Evolutionary conservation across 2,113 vertebrate species (phyloP).

Genomic region (Passer domesticus): DNA sequence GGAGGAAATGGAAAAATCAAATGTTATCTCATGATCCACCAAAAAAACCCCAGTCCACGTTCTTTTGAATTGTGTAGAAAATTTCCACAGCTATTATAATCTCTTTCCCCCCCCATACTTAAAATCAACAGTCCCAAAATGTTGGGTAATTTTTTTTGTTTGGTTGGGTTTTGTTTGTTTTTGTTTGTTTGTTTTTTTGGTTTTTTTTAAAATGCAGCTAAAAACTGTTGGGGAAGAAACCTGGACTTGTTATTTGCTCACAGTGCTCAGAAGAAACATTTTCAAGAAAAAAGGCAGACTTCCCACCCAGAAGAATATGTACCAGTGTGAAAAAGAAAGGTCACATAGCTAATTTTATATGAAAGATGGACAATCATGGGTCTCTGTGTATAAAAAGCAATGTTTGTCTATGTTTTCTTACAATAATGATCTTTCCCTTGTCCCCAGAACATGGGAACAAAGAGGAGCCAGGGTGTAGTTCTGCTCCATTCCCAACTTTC

Average conservation of each 20-base stretch:
- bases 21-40: not conserved
- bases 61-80: not conserved
- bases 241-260: not conserved
- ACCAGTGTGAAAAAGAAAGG: not conserved
- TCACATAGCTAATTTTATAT: not conserved
- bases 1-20: no score
- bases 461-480: not conserved
- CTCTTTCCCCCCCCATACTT: not conserved
- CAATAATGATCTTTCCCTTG: not conserved
- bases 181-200: no score
- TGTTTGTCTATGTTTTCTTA: not conserved
- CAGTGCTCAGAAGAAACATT: not conserved
- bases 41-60: rapidly evolving
- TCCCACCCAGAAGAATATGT: not conserved
- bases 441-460: not conserved
- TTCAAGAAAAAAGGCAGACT: not conserved
- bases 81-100: not conserved
- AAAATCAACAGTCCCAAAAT: not conserved
- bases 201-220: not conserved
- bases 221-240: not conserved
- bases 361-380: not conserved
- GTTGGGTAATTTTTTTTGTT: no score
- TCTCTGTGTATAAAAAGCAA: not conserved
- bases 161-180: no score
- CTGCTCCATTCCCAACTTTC: not conserved